These are phyloP conservation scores for Teleogryllus occipitalis DNA, from an alignment of 1,140 invertebrate species.

Conservation along the genomic window DNA sequence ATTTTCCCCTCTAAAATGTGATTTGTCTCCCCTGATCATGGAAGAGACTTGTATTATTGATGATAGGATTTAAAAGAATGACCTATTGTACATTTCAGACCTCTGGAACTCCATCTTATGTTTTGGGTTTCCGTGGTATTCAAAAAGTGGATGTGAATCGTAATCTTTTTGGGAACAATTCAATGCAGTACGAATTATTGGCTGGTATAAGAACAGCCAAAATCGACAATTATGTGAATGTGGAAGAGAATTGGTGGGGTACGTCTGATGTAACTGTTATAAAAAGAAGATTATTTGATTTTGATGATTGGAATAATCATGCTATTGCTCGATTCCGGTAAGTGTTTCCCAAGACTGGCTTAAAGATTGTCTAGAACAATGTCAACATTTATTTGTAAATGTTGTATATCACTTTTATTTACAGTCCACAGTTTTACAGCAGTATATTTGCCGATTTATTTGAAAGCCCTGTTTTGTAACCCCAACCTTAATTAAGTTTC, in stretches of 20 bases:
- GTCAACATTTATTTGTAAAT: too few species aligned
- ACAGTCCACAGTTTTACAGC: too few species aligned
- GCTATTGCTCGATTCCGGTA: conserved; percentile 73
- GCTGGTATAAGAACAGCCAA: conserved; percentile 85
- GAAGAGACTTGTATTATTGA: too few species aligned
- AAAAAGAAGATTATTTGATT: conserved; percentile 87
- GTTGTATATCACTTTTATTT: too few species aligned
- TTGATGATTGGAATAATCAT: conserved; percentile 99
- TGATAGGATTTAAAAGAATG: too few species aligned
- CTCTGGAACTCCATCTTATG: conserved; percentile 58
- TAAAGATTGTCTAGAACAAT: too few species aligned
- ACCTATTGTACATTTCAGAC: background rate
- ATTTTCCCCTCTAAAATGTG: too few species aligned
- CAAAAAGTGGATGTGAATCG: conserved; percentile 86
- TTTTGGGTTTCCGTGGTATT: conserved; percentile 86
- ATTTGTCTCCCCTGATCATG: too few species aligned
- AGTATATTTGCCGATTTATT: too few species aligned
- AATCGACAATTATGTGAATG: conserved; percentile 79
- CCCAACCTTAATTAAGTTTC: too few species aligned
- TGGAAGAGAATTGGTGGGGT: conserved; percentile 96
- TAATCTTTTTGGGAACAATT: conserved; percentile 86
- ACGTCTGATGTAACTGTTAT: conserved; percentile 62
- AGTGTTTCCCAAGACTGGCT: background rate
- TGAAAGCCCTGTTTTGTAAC: too few species aligned
- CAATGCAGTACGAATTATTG: conserved; percentile 82